Evolutionary conservation across 2,888 invertebrate genomes (phyloP).

Genomic region (Acanthosepion esculentum): DNA sequence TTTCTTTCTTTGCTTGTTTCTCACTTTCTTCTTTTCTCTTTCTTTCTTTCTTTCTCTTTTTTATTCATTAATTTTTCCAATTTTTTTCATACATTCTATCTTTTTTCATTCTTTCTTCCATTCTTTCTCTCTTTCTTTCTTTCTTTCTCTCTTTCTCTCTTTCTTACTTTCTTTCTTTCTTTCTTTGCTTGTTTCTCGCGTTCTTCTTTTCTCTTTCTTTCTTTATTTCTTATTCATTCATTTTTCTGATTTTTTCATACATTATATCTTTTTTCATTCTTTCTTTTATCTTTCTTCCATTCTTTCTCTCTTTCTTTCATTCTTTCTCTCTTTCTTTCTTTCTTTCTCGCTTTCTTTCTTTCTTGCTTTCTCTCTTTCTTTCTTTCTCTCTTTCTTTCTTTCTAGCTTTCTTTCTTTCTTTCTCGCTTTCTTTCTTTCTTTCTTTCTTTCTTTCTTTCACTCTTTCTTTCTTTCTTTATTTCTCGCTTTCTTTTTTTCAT

Average conservation of each 20-base stretch:
- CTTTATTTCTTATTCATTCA: no score
- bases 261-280: not conserved
- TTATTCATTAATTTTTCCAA: no score
- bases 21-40: no score
- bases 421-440: no score
- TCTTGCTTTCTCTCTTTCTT: not conserved
- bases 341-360: not conserved
- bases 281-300: not conserved
- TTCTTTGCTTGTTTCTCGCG: not conserved
- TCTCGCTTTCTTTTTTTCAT: no score
- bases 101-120: not conserved
- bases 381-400: not conserved
- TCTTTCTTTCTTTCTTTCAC: no score
- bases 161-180: not conserved
- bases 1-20: accelerated
- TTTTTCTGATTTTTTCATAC: no score
- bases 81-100: no score
- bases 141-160: not conserved
- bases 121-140: not conserved
- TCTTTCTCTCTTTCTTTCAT: not conserved
- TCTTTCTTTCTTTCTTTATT: no score
- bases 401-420: not conserved
- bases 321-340: not conserved
- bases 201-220: not conserved
- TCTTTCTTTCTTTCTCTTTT: no score